Evolutionary conservation across 2,113 vertebrate species (phyloP).

Genomic region (Rhinolophus ferrumequinum): DNA sequence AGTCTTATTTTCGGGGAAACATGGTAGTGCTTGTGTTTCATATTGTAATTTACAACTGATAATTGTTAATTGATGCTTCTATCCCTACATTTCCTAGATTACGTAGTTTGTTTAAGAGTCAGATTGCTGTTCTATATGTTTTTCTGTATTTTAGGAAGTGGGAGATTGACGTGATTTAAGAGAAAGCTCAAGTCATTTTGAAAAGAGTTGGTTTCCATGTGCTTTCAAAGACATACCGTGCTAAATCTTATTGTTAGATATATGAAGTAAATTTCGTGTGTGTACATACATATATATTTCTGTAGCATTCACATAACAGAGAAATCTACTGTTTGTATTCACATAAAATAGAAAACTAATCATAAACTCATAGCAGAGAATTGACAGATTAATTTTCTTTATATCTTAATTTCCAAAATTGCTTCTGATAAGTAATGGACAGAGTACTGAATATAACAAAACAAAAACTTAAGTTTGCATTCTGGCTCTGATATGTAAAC

Average conservation of each 20-base stretch:
- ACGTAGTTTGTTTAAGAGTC: constrained; percentile 16
- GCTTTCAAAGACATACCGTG: neutral
- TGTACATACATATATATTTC: neutral
- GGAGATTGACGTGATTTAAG: neutral
- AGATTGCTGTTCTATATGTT: neutral
- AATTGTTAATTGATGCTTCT: neutral
- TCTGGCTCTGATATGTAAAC: neutral
- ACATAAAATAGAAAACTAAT: constrained; percentile 24
- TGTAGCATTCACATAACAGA: neutral
- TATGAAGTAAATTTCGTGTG: neutral
- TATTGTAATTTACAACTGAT: constrained; percentile 8
- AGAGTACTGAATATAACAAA: neutral
- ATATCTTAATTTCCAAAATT: constrained; percentile 46
- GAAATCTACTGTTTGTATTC: neutral
- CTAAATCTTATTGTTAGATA: constrained; percentile 40
- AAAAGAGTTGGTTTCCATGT: neutral
- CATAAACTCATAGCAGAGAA: neutral
- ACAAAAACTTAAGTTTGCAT: neutral
- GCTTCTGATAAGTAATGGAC: neutral
- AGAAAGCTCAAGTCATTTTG: constrained; percentile 33
- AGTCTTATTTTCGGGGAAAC: too few relatives aligned
- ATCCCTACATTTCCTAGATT: neutral
- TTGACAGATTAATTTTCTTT: constrained; percentile 18
- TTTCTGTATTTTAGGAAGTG: constrained; percentile 12
- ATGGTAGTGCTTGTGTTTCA: neutral